phyloP scores from a whole-genome alignment of 2,888 invertebrate genomes.

The Agrochola macilenta region DNA sequence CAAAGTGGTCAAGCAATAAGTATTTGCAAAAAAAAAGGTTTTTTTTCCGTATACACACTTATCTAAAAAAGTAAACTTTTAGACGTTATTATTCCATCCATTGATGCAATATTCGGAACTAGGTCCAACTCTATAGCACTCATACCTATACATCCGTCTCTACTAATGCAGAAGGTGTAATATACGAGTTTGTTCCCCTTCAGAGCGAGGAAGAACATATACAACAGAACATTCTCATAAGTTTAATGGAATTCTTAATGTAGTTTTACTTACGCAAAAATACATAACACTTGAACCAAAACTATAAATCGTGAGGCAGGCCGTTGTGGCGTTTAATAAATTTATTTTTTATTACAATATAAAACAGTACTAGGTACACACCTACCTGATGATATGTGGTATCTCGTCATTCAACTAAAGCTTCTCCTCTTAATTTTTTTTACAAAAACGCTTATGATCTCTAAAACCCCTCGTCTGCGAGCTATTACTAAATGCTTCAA shows the following conservation, averaged over 20 bases:
- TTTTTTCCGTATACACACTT: neutral
- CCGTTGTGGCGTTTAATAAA: slow-evolving; percentile 35
- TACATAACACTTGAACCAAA: slow-evolving; percentile 71
- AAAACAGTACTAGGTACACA: slow-evolving; percentile 10
- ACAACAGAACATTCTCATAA: slow-evolving; percentile 80
- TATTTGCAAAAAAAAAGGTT: neutral
- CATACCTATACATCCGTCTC: slow-evolving; percentile 66
- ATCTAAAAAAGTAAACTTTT: slow-evolving; percentile 6
- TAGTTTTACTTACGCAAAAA: slow-evolving; percentile 65
- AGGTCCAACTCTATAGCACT: slow-evolving; percentile 44
- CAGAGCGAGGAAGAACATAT: slow-evolving; percentile 70
- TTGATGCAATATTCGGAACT: slow-evolving; percentile 56
- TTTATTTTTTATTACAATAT: slow-evolving; percentile 29
- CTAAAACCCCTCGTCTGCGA: neutral
- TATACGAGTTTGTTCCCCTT: slow-evolving; percentile 76
- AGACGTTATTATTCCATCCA: slow-evolving; percentile 28
- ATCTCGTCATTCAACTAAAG: neutral
- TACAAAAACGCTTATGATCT: neutral
- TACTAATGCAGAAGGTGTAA: slow-evolving; percentile 80
- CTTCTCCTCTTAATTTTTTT: neutral
- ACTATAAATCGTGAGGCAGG: slow-evolving; percentile 54
- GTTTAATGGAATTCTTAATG: slow-evolving; percentile 75
- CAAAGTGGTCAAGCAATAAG: neutral
- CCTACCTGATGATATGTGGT: neutral
- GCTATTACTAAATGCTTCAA: neutral